Percentiles rank a stretch among this genome's conserved stretches.
These are phyloP conservation scores for Anarrhichthys ocellatus DNA, from an alignment of 2,113 vertebrate species.

Conservation along the genomic window DNA sequence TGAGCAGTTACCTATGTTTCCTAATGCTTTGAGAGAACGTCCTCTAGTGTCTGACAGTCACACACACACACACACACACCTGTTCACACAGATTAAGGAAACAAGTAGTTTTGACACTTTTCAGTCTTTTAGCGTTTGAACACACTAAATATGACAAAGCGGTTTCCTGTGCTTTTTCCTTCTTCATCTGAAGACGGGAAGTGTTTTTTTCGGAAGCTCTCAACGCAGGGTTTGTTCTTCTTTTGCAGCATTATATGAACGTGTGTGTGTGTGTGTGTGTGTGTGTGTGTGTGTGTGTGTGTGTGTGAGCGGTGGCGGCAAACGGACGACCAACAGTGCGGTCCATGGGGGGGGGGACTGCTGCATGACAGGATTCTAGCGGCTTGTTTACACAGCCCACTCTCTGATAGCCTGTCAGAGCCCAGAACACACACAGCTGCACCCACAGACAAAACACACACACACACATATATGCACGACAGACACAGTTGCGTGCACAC, in stretches of 20 bases:
- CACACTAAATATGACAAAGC: constrained; percentile 19
- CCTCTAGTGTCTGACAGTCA: neutral
- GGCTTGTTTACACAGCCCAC: constrained; percentile 51
- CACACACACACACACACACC: neutral
- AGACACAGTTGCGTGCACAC: neutral
- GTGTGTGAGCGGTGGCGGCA: neutral
- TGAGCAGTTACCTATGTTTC: constrained; percentile 66
- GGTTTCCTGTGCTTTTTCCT: neutral
- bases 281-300: neutral
- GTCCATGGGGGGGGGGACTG: constrained; percentile 23
- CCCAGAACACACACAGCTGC: constrained; percentile 34
- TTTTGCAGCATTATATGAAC: constrained; percentile 4
- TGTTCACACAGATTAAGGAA: constrained; percentile 42
- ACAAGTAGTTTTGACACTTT: constrained; percentile 38
- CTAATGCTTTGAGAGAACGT: constrained; percentile 49
- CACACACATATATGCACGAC: constrained; percentile 12
- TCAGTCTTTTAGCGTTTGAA: constrained; percentile 42
- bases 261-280: constrained; percentile 1
- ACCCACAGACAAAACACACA: constrained; percentile 20
- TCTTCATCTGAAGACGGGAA: neutral
- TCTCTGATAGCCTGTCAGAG: constrained; percentile 52
- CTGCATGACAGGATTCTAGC: constrained; percentile 63
- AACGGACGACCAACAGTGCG: neutral
- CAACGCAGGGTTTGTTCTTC: neutral
- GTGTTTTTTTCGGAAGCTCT: constrained; percentile 1